Evolutionary conservation across 64 coral and sea anemone species (phyloP).

Genomic region (Anthopleura sola): DNA sequence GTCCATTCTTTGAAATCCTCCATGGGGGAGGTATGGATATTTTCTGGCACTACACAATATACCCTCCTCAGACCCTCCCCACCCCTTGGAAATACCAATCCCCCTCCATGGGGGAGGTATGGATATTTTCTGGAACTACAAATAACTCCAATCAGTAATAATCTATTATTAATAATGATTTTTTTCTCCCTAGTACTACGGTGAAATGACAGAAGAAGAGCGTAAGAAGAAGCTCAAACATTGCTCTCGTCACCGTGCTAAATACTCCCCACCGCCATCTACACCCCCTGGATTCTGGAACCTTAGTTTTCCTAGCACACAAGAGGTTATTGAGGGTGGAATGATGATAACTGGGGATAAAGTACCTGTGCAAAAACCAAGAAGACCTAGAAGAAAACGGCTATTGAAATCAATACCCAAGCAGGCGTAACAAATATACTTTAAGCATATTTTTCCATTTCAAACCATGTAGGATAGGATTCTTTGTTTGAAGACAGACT

Average conservation of each 20-base stretch:
- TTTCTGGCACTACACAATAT: no score
- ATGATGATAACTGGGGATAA: conserved; percentile 62
- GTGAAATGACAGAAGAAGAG: conserved; percentile 53
- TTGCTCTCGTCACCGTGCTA: conserved; percentile 86
- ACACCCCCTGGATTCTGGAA: conserved; percentile 95
- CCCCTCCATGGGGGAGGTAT: no score
- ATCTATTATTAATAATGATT: neutral
- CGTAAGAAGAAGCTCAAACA: conserved; percentile 73
- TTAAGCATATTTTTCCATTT: no score
- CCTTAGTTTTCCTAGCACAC: conserved; percentile 81
- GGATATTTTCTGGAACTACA: no score
- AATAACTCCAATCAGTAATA: no score
- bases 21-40: neutral
- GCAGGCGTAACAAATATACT: no score
- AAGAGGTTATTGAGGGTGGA: conserved; percentile 88
- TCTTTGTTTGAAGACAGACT: no score
- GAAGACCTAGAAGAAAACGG: neutral
- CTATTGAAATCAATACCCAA: neutral
- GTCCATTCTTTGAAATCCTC: no score
- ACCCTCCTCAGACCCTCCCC: no score
- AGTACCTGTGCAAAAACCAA: conserved; percentile 14
- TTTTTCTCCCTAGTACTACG: conserved; percentile 38
- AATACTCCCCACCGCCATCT: conserved; percentile 78
- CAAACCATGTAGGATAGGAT: no score
- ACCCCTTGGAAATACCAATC: no score